These are phyloP conservation scores for Berghia stephanieae DNA, from an alignment of 1,140 invertebrate genomes.

Conservation along the genomic window DNA sequence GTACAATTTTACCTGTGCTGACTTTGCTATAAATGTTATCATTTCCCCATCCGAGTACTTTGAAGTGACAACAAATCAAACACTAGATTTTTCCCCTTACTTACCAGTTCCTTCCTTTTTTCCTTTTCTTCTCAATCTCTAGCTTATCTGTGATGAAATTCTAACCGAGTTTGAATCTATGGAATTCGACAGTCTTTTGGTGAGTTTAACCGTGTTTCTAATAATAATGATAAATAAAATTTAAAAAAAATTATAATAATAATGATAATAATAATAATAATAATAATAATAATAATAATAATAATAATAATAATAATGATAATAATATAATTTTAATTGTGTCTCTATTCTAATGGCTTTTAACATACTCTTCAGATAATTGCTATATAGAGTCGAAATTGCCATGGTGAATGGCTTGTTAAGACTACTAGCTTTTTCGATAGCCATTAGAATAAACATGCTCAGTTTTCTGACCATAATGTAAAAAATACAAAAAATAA, in stretches of 20 bases:
- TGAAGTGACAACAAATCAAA: neutral
- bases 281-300: neutral
- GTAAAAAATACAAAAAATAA: too few species aligned
- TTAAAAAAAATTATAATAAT: neutral
- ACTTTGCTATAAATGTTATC: neutral
- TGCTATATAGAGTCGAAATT: too few species aligned
- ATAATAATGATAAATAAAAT: neutral
- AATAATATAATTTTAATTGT: neutral
- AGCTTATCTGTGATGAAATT: slow-evolving; percentile 67
- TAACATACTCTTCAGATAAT: too few species aligned
- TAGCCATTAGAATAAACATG: too few species aligned
- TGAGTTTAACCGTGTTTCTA: slow-evolving; percentile 41
- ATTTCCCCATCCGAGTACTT: neutral
- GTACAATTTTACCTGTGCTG: neutral
- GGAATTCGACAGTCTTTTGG: slow-evolving; percentile 65
- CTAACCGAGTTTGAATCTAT: slow-evolving; percentile 68
- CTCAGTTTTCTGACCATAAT: too few species aligned
- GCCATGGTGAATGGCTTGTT: too few species aligned
- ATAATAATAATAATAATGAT: neutral
- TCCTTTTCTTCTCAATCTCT: slow-evolving; percentile 39
- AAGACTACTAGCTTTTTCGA: too few species aligned
- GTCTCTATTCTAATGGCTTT: neutral
- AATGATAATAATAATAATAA: neutral
- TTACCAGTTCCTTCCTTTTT: neutral
- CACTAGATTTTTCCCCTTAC: neutral